A percentile compares a stretch with the other conserved stretches of the same genome.
Conservation (phyloP, 2,797 vertebrate species). For the Gambusia yucatana region DNA sequence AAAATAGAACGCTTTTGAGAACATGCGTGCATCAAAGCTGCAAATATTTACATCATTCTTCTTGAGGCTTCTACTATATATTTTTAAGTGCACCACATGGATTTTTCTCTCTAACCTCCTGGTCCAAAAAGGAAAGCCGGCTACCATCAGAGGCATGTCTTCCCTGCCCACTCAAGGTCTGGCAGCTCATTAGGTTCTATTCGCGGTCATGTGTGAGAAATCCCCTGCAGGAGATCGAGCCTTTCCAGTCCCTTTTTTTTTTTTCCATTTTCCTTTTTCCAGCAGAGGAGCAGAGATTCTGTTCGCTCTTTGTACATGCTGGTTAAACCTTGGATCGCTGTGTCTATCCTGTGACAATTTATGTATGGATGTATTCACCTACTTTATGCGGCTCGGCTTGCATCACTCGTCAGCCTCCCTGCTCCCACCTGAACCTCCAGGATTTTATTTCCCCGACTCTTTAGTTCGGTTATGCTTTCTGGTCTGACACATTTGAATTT, state of each 20-base stretch:
- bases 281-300: conserved; percentile 19
- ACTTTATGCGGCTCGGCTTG: conserved; percentile 34
- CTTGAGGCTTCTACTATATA: background rate
- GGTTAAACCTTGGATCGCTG: conserved; percentile 20
- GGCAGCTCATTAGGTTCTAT: conserved; percentile 67
- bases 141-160: conserved; percentile 46
- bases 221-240: conserved; percentile 45
- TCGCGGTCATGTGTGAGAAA: conserved; percentile 54
- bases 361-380: conserved; percentile 25
- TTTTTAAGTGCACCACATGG: background rate
- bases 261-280: background rate
- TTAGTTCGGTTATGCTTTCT: conserved; percentile 11
- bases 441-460: conserved; percentile 20
- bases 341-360: conserved; percentile 17
- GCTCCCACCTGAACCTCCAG: conserved; percentile 20
- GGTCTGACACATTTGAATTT: conserved; percentile 25
- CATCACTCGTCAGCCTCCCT: conserved; percentile 12
- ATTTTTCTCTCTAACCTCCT: conserved; percentile 29
- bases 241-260: conserved; percentile 17
- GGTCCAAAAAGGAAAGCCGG: conserved; percentile 27
- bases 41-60: conserved; percentile 1
- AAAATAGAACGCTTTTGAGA: conserved; percentile 11
- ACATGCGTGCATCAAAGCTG: background rate
- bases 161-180: conserved; percentile 66
- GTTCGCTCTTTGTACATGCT: conserved; percentile 17